Conservation (phyloP, 1,140 invertebrate genomes). For the Cotesia vestalis region DNA sequence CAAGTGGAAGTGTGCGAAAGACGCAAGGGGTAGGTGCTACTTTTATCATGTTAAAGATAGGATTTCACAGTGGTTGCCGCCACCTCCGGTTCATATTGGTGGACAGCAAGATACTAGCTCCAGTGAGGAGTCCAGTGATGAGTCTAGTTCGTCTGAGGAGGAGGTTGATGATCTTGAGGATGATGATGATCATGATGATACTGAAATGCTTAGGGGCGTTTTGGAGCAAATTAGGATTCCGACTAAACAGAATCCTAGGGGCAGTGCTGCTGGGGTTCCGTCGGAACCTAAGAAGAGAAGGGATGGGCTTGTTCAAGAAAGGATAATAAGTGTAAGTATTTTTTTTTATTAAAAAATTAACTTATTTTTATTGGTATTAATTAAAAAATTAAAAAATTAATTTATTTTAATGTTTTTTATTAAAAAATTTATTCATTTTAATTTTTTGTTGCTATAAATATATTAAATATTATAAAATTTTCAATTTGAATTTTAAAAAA, state of each 20-base stretch:
- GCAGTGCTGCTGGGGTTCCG: neutral
- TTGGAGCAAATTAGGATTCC: conserved; percentile 4
- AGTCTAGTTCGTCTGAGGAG: conserved; percentile 64
- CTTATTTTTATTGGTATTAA: too few species aligned
- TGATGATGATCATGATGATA: conserved; percentile 44
- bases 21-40: conserved; percentile 83
- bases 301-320: conserved; percentile 72
- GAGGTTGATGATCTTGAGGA: conserved; percentile 66
- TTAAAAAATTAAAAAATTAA: too few species aligned
- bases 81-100: conserved; percentile 68
- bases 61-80: conserved; percentile 89
- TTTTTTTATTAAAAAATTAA: neutral
- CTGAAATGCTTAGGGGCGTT: conserved; percentile 7
- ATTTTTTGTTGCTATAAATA: too few species aligned
- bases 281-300: conserved; percentile 58
- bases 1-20: conserved; percentile 86
- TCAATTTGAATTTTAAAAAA: too few species aligned
- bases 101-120: conserved; percentile 63
- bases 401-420: too few species aligned
- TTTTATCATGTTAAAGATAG: conserved; percentile 90
- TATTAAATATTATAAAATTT: too few species aligned
- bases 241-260: conserved; percentile 9
- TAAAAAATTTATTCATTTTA: too few species aligned
- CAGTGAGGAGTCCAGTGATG: conserved; percentile 67
- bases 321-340: conserved; percentile 75